phyloP scores from a whole-genome alignment of 2,113 vertebrate genomes.

The Oophaga pumilio region DNA sequence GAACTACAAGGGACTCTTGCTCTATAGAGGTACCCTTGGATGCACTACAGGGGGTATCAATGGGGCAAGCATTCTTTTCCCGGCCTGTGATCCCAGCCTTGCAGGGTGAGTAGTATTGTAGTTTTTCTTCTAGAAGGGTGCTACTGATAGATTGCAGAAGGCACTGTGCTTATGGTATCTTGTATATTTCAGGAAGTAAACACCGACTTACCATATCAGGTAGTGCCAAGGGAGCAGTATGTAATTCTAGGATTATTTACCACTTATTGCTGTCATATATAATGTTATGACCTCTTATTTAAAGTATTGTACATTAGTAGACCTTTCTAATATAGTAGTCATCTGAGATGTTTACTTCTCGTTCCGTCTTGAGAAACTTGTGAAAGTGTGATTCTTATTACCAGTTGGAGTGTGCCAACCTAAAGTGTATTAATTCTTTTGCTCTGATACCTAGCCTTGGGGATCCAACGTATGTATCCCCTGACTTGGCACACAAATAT shows the following conservation, averaged over 20 bases:
- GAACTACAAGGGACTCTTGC: not conserved
- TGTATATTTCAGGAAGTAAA: not conserved
- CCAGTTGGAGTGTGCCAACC: not conserved
- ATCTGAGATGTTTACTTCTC: not conserved
- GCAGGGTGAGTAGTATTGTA: constrained; percentile 23
- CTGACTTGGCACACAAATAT: not conserved
- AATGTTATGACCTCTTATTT: not conserved
- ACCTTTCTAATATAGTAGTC: not conserved
- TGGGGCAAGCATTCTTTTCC: constrained; percentile 78
- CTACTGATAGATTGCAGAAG: not conserved
- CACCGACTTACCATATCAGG: too few relatives aligned
- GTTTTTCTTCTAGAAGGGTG: not conserved
- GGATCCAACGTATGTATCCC: not conserved
- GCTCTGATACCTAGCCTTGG: not conserved
- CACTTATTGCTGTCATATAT: not conserved
- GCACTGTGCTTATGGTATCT: not conserved
- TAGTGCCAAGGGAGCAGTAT: not conserved
- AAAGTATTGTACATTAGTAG: not conserved
- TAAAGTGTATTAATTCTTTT: not conserved
- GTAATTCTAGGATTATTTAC: not conserved
- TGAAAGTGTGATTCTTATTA: not conserved
- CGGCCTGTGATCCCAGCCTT: constrained; percentile 66
- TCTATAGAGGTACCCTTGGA: not conserved
- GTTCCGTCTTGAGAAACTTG: not conserved
- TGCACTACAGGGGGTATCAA: not conserved